Evolutionary conservation across 2,113 vertebrate genomes (phyloP).

Genomic region (Morone saxatilis): DNA sequence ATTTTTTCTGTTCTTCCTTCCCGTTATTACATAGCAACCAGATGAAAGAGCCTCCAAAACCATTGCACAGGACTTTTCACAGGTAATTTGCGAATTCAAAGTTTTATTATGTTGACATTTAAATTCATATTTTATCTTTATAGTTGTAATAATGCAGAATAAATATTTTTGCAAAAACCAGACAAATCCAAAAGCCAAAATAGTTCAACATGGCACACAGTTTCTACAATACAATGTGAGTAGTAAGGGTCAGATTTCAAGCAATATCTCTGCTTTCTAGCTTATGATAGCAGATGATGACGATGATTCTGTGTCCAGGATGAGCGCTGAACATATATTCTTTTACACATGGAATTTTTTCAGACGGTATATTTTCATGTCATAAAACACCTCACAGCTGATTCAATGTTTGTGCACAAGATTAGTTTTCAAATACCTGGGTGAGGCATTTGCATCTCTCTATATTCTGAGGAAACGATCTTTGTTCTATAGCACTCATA

Average conservation of each 20-base stretch:
- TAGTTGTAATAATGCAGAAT: not conserved
- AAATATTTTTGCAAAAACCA: not conserved
- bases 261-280: not conserved
- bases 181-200: not conserved
- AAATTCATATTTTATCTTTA: too few relatives aligned
- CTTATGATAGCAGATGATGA: not conserved
- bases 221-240: not conserved
- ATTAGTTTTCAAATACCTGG: not conserved
- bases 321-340: not conserved
- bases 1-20: too few relatives aligned
- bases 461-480: not conserved
- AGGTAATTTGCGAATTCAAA: too few relatives aligned
- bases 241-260: too few relatives aligned
- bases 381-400: not conserved
- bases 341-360: not conserved
- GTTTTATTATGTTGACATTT: not conserved
- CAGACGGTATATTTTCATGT: not conserved
- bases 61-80: not conserved
- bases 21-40: too few relatives aligned
- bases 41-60: not conserved
- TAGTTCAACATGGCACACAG: not conserved
- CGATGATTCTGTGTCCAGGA: not conserved
- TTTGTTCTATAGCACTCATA: not conserved
- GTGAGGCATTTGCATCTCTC: conserved; percentile 8
- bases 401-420: conserved; percentile 6